A percentile compares a stretch with the other conserved stretches of the same genome.
phyloP scores from a whole-genome alignment of 2,797 vertebrate species.

The Serranus cabrilla region DNA sequence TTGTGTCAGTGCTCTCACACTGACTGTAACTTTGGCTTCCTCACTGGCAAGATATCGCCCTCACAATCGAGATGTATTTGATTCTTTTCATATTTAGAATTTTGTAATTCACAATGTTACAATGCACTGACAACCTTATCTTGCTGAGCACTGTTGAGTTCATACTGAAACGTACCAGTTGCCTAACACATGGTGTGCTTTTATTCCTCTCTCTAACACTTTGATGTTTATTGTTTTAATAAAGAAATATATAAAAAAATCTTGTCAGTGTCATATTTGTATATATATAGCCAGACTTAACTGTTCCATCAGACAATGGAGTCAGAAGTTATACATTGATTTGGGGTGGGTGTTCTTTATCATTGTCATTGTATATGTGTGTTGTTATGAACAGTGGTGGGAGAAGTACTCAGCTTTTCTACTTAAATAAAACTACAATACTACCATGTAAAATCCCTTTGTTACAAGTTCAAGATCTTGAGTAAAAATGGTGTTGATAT shows the following conservation, averaged over 20 bases:
- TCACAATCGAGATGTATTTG: slow-evolving; percentile 55
- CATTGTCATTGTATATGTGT: slow-evolving; percentile 23
- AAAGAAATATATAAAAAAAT: slow-evolving; percentile 38
- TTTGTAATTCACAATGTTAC: slow-evolving; percentile 68
- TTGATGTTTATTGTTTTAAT: slow-evolving; percentile 79
- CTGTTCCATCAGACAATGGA: slow-evolving; percentile 34
- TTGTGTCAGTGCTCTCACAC: slow-evolving; percentile 34
- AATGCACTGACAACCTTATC: slow-evolving; percentile 64
- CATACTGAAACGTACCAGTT: slow-evolving; percentile 69
- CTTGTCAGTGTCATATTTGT: slow-evolving; percentile 52
- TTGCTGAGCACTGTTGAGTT: slow-evolving; percentile 68
- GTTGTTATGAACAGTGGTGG: too few relatives aligned
- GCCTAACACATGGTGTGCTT: slow-evolving; percentile 74
- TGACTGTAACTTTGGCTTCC: slow-evolving; percentile 67
- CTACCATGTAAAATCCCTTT: too few relatives aligned
- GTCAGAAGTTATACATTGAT: slow-evolving; percentile 29
- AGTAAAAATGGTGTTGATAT: too few relatives aligned
- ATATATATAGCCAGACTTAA: slow-evolving; percentile 29
- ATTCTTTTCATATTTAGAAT: slow-evolving; percentile 70
- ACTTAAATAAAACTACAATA: too few relatives aligned
- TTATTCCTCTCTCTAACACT: slow-evolving; percentile 68
- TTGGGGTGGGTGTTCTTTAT: slow-evolving; percentile 19
- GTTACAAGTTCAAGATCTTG: too few relatives aligned
- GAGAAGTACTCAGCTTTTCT: too few relatives aligned
- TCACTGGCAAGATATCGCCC: slow-evolving; percentile 32